Evolutionary conservation across 2,113 vertebrate species (phyloP).

Genomic region (Monopterus albus): DNA sequence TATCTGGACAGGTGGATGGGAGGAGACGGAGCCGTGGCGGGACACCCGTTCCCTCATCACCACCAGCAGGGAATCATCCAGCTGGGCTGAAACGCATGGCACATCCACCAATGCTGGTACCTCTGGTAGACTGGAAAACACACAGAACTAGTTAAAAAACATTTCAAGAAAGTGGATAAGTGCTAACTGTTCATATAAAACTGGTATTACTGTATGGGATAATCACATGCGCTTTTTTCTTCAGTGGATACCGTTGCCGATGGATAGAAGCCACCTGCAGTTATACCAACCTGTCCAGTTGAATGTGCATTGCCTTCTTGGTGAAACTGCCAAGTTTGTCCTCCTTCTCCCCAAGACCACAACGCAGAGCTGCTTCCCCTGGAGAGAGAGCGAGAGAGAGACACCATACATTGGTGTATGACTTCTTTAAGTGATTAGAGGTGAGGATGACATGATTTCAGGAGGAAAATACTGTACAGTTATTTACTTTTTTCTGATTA

Average conservation of each 20-base stretch:
- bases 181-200: not conserved
- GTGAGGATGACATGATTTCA: too few species aligned
- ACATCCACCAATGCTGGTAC: constrained; percentile 96
- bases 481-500: too few species aligned
- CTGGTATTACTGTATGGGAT: too few species aligned
- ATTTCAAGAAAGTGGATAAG: not conserved
- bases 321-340: constrained; percentile 94
- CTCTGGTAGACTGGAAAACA: constrained; percentile 91
- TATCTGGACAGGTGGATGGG: constrained; percentile 94
- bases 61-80: constrained; percentile 92
- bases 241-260: too few species aligned
- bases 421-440: not conserved
- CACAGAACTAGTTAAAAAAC: not conserved
- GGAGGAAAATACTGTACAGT: too few species aligned
- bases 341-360: constrained; percentile 86
- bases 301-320: constrained; percentile 96
- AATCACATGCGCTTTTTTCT: too few species aligned
- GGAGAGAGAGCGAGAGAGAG: constrained; percentile 10
- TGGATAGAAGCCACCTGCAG: too few species aligned
- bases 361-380: constrained; percentile 93
- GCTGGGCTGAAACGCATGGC: constrained; percentile 93
- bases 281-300: constrained; percentile 97
- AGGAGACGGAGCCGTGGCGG: constrained; percentile 90
- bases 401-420: too few species aligned
- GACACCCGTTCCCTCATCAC: constrained; percentile 88